These are phyloP conservation scores for Agonopterix arenella DNA, from an alignment of 2,888 invertebrate species.

Conservation along the genomic window DNA sequence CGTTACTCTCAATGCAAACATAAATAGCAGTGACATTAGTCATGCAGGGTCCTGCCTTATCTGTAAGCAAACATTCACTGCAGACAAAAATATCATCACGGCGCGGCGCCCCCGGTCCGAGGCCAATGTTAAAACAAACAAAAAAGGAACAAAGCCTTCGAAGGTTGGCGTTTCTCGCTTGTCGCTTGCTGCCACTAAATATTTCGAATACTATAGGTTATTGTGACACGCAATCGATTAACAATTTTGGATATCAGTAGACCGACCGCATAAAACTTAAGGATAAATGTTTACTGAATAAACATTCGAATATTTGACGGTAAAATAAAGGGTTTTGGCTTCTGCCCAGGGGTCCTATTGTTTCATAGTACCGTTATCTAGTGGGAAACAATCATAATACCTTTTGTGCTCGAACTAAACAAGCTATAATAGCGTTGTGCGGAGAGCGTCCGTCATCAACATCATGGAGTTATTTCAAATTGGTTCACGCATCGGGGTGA, in stretches of 20 bases:
- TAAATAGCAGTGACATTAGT: constrained; percentile 56
- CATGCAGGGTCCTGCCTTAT: constrained; percentile 48
- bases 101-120: neutral
- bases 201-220: too few species aligned
- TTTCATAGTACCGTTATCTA: constrained; percentile 11
- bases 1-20: constrained; percentile 48
- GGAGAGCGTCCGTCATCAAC: constrained; percentile 20
- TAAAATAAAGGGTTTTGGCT: constrained; percentile 6
- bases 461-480: constrained; percentile 50
- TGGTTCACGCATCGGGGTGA: constrained; percentile 58
- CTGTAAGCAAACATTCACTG: constrained; percentile 34
- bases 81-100: constrained; percentile 30
- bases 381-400: constrained; percentile 15
- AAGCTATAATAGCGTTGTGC: constrained; percentile 15
- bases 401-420: constrained; percentile 25
- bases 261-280: neutral
- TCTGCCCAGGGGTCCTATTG: constrained; percentile 9
- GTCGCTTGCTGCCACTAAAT: constrained; percentile 1
- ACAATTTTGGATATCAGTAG: neutral
- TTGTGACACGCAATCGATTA: neutral
- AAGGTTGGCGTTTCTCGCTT: constrained; percentile 2
- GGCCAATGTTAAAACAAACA: constrained; percentile 5
- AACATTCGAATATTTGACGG: constrained; percentile 4
- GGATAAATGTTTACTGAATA: constrained; percentile 2
- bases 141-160: constrained; percentile 2